Conservation (phyloP, 2,113 vertebrate species). For the Chloropsis cyanopogon region DNA sequence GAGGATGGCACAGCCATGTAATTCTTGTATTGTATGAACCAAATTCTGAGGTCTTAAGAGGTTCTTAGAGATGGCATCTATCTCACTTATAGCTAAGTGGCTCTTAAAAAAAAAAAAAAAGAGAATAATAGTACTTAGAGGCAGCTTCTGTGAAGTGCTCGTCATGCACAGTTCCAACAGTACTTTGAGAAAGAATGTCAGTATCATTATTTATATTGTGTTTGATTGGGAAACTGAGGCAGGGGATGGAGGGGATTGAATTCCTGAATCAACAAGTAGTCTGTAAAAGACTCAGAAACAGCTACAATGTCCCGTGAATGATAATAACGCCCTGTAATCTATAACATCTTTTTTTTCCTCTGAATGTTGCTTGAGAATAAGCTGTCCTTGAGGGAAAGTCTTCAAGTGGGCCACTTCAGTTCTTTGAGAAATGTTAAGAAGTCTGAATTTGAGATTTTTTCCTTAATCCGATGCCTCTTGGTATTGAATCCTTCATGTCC, state of each 20-base stretch:
- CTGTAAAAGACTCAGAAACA: not conserved
- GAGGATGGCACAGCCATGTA: not conserved
- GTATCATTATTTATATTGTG: not conserved
- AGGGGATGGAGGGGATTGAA: not conserved
- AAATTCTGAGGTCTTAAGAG: conserved; percentile 24
- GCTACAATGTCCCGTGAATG: not conserved
- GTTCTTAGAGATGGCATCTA: conserved; percentile 1
- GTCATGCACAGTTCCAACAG: not conserved
- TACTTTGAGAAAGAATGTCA: not conserved
- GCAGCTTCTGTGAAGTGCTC: not conserved
- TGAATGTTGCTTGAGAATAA: not conserved
- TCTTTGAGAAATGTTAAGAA: not conserved
- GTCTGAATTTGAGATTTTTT: not conserved
- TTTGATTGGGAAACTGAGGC: conserved; percentile 3
- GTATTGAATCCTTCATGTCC: not conserved
- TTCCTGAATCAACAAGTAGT: not conserved
- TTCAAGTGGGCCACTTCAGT: not conserved
- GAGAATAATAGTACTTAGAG: not conserved
- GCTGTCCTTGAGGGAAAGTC: not conserved
- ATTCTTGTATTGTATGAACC: not conserved
- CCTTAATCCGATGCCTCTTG: not conserved
- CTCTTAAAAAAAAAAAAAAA: not conserved
- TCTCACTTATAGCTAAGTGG: not conserved
- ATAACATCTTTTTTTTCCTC: not conserved
- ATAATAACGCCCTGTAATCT: not conserved